Conservation (phyloP, 2,797 vertebrate species). For the Selene dorsalis region DNA sequence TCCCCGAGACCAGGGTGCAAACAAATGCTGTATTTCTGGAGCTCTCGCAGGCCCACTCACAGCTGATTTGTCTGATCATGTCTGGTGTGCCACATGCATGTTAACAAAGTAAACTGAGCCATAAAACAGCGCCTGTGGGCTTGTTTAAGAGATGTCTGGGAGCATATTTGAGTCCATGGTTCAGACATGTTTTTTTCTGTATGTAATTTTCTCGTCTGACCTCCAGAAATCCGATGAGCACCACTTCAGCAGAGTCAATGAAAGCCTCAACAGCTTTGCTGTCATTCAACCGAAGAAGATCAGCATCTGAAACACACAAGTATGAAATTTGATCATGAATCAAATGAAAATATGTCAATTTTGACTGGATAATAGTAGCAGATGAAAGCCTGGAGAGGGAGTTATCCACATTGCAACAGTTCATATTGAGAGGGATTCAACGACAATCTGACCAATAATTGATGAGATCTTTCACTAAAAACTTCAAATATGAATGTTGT, state of each 20-base stretch:
- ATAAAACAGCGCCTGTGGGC: slow-evolving; percentile 16
- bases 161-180: slow-evolving; percentile 25
- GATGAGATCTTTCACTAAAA: background rate
- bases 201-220: slow-evolving; percentile 66
- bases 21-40: slow-evolving; percentile 51
- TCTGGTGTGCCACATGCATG: slow-evolving; percentile 42
- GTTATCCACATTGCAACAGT: background rate
- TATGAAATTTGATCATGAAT: background rate
- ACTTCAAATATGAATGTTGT: background rate
- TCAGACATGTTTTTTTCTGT: slow-evolving; percentile 3
- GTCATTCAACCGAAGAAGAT: slow-evolving; percentile 73
- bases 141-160: slow-evolving; percentile 11
- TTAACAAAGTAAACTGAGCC: slow-evolving; percentile 25
- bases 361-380: background rate
- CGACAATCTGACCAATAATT: background rate
- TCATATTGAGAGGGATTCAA: background rate
- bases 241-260: slow-evolving; percentile 82
- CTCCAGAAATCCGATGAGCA: slow-evolving; percentile 85
- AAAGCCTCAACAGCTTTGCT: slow-evolving; percentile 77
- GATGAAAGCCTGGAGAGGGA: background rate
- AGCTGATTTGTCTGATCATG: slow-evolving; percentile 51
- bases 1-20: slow-evolving; percentile 43
- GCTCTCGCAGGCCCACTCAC: slow-evolving; percentile 19
- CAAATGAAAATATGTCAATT: background rate
- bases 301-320: slow-evolving; percentile 56